Evolutionary conservation across 2,797 vertebrate species (phyloP), one percentile per base, ranked within the genome.

Genomic region (Syncerus caffer): DNA sequence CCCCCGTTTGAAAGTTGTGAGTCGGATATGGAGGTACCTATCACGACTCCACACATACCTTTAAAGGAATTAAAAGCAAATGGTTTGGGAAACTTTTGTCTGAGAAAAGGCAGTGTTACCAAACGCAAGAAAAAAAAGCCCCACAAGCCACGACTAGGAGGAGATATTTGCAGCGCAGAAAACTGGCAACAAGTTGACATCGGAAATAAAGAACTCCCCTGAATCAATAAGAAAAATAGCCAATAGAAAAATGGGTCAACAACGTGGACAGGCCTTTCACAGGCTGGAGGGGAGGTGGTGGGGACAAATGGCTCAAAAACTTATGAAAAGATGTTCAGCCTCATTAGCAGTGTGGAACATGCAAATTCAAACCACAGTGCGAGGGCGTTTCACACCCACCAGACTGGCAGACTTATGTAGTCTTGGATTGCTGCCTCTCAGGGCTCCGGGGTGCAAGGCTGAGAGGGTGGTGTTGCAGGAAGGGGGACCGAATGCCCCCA

Each of bases 271-370:
- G 90, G 47, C 13, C 21, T 34, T 79, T 62, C 58, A n/a, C 16
- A 53, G 11, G 76, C 29, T 45, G 47, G 60, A 74, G 6, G 42
- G 42, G 83, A 31, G 51, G 23, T 16, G 16, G n/a, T 11, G 34
- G 17, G 23, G 34, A 45, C 71, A 80, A 58, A 82, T 6, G 42
- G 42, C 29, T 67, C 42, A 50, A 7, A 83, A 50, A 53, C 45
- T 55, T n/a, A 4, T 8, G 55, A 25, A 91, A 84, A 62, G 93
- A 67, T 15, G 71, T 53, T 50, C 38, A 27, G 60, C 42, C 47
- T 93, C 55, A 17, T 85, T 27, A 47, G 38, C 29, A 60, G 80
- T 17, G 31, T 58, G 58, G 71, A 85, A 58, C 91, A 92, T 71
- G 58, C 84, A 76, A 21, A 88, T 88, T 51, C 31, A 57, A 34